Conservation (phyloP, 2,797 vertebrate species). For the Balearica regulorum region DNA sequence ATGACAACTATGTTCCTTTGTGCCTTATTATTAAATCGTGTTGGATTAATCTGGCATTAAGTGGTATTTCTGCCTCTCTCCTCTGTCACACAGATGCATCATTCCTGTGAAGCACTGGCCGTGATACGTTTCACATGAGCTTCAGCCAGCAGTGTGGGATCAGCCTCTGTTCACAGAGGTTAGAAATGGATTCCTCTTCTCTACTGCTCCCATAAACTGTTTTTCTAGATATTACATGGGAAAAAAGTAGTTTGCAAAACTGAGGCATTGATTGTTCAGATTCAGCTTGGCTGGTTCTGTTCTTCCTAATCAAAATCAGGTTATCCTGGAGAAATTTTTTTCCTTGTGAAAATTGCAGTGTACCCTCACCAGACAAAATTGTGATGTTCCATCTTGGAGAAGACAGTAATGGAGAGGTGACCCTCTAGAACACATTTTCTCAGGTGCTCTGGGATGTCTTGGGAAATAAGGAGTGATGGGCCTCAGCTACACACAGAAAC, state of each 20-base stretch:
- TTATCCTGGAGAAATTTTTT: background rate
- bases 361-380: background rate
- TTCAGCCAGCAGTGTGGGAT: background rate
- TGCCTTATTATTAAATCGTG: conserved; percentile 16
- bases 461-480: background rate
- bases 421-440: background rate
- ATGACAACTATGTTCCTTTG: conserved; percentile 17
- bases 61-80: conserved; percentile 45
- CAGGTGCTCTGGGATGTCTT: background rate
- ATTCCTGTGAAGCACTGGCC: background rate
- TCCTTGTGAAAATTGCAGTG: background rate
- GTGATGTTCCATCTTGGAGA: background rate
- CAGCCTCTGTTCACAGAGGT: background rate
- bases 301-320: background rate
- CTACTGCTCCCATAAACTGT: background rate
- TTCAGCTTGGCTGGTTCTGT: background rate
- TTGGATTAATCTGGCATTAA: conserved; percentile 59
- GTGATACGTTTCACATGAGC: background rate
- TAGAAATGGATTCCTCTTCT: background rate
- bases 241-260: background rate
- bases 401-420: background rate
- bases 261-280: background rate
- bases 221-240: background rate
- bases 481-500: background rate
- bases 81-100: conserved; percentile 7